Base-by-base conservation (phyloP, 2,888 invertebrate species). In the Danaus chrysippus region DNA sequence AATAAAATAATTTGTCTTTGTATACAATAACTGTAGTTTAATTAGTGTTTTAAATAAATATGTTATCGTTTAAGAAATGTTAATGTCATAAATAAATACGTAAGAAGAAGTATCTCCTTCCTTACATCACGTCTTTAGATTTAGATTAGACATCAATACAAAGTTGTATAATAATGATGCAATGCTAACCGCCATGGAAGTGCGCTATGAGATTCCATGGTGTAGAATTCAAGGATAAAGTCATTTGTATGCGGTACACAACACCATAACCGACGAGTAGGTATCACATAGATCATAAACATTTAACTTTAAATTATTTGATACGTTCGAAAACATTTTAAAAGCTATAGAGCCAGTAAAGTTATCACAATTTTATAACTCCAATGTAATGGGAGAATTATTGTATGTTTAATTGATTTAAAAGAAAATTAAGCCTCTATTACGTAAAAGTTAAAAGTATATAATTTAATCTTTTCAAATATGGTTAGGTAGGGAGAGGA, bases 201-300 rank as follows among this genome's bases (percentile, higher is more conserved):
- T 56, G 56, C 54, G 49, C 54, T 46, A 59, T 56, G 46, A 19
- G 53, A 57, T 49, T 56, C 57, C 54, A 63, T 53, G 61, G 63
- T 63, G 61, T 64, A 63, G 43, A 58, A 56, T 52, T 83, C 83
- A 86, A 87, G 85, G 85, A 74, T 74, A 81, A 76, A 76, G 75
- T 72, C 76, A 87, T 88, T 86, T 78, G 79, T 87, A 87, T 88
- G 86, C 87, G 78, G 79, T 79, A 78, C 76, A 76, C 78, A 70
- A 63, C 69, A 66, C 66, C 58, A 64, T 68, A 70, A 72, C 77
- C 76, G 76, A 76, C 81, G 74, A 72, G 69, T 46, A 10, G n/a
- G n/a, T 8, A 10, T 13, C 10, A 15, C 17, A 15, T 10, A 11
- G n/a, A 17, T 49, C 11, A 17, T 10, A 10, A 10, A 49, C 10